These are phyloP conservation scores for Argentina silus DNA, from an alignment of 2,797 vertebrate genomes.

Conservation along the genomic window DNA sequence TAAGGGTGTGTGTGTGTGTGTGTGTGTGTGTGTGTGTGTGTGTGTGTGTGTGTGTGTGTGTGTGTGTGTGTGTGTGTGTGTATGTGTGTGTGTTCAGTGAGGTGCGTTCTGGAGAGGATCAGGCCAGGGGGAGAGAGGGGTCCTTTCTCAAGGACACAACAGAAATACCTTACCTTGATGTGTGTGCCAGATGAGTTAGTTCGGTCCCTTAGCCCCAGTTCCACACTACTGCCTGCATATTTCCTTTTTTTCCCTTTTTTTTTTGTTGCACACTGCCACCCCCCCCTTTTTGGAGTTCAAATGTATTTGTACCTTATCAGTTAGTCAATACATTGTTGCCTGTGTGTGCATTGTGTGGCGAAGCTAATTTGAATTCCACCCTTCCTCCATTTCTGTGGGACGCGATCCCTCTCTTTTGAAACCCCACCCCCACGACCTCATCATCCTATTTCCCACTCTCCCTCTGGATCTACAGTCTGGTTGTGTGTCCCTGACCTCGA, in stretches of 20 bases:
- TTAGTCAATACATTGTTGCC: not conserved
- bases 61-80: too few species aligned
- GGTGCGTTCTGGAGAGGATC: not conserved
- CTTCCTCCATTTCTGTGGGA: not conserved
- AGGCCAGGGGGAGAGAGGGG: conserved; percentile 6
- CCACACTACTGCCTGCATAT: not conserved
- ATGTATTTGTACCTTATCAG: not conserved
- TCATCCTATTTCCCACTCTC: conserved; percentile 13
- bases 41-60: too few species aligned
- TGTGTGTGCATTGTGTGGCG: not conserved
- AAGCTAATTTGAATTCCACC: not conserved
- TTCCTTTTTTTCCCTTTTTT: conserved; percentile 11
- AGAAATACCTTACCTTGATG: conserved; percentile 24
- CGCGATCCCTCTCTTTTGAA: not conserved
- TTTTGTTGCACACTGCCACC: conserved; percentile 13
- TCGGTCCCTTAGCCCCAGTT: conserved; percentile 1
- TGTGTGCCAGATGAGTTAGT: not conserved
- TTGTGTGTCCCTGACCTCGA: conserved; percentile 51
- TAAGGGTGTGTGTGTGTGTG: too few species aligned
- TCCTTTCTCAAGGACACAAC: conserved; percentile 22
- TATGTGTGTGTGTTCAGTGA: conserved; percentile 7
- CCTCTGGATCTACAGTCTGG: not conserved
- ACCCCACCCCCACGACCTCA: conserved; percentile 13
- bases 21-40: too few species aligned
- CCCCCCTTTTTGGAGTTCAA: conserved; percentile 21